Base-by-base conservation (phyloP, 2,113 vertebrate species). In the Megaceryle torquata region DNA sequence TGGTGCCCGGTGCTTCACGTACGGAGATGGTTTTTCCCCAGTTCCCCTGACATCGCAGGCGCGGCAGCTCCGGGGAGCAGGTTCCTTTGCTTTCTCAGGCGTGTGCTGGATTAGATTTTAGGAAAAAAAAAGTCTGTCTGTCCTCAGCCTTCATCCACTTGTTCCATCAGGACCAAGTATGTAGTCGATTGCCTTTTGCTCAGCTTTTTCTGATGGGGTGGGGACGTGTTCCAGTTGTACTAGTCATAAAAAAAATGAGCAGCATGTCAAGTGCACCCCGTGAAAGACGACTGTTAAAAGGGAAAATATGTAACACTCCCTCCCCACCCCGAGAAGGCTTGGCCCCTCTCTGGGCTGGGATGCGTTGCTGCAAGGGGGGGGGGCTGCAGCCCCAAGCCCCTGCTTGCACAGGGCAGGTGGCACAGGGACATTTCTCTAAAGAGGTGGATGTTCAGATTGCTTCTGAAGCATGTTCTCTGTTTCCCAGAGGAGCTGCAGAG, bases 11-110 rank as follows among this genome's bases (percentile, higher is more conserved):
- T 4, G 60, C 5, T 37, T 37, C 37, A 56, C n/a, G 67, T 79
- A 41, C 65, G 1, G n/a, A 26, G 31, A 0, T 35, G 15, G 5
- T 7, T 61, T 50, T 19, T 15, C 16, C 22, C 39, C 39, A 0
- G 4, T 5, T 25, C 20, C 35, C 39, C 33, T 84, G 20, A 4
- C 71, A 10, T 10, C 4, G 13, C 64, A 24, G 72, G 0, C 22
- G 64, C 43, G 8, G 51, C 57, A 29, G 89, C 57, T 41, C n/a
- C 29, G 1, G 15, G 54, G 26, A 77, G 56, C 51, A 29, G 48
- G 48, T 60, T 25, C 68, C 15, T 68, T 46, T 2, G 0, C 43
- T 50, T 24, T 29, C 41, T 57, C 57, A 18, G 25, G n/a, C 17
- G 24, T 35, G 64, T 8, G 29, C 63, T n/a, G 39, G 53, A 2